Evolutionary conservation across 2,888 invertebrate species (phyloP).

Genomic region (Agrochola lota): DNA sequence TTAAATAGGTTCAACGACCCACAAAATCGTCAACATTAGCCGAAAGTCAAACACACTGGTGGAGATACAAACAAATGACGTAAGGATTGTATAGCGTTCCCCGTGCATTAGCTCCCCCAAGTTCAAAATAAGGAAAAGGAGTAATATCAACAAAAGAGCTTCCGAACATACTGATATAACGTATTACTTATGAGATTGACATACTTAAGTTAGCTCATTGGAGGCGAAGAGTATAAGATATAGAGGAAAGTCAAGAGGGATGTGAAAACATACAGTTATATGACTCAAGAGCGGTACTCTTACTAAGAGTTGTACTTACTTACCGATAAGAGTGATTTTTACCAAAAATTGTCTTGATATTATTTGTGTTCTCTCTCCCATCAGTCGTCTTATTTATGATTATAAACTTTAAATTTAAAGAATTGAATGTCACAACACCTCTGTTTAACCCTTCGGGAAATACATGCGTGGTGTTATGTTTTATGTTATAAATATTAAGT

Average conservation of each 20-base stretch:
- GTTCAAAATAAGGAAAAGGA: conserved; percentile 56
- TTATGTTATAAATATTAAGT: too few relatives aligned
- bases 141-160: conserved; percentile 49
- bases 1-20: conserved; percentile 13
- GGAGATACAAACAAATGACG: conserved; percentile 31
- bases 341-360: too few relatives aligned
- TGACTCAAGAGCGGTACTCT: conserved; percentile 7
- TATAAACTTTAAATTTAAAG: too few relatives aligned
- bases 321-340: too few relatives aligned
- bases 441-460: neutral
- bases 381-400: too few relatives aligned
- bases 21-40: conserved; percentile 7
- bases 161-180: conserved; percentile 44
- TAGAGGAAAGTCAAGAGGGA: conserved; percentile 36
- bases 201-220: conserved; percentile 47
- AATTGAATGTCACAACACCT: neutral
- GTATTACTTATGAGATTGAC: conserved; percentile 61
- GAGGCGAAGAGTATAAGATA: conserved; percentile 51
- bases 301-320: neutral
- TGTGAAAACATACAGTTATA: conserved; percentile 45
- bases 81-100: conserved; percentile 31
- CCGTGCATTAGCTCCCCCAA: conserved; percentile 34
- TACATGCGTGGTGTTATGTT: neutral
- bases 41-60: conserved; percentile 12
- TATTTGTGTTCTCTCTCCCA: too few relatives aligned